Evolutionary conservation across 2,888 invertebrate species (phyloP), one percentile per base, ranked within the genome.

Genomic region (Mimumesa dahlbomi): DNA sequence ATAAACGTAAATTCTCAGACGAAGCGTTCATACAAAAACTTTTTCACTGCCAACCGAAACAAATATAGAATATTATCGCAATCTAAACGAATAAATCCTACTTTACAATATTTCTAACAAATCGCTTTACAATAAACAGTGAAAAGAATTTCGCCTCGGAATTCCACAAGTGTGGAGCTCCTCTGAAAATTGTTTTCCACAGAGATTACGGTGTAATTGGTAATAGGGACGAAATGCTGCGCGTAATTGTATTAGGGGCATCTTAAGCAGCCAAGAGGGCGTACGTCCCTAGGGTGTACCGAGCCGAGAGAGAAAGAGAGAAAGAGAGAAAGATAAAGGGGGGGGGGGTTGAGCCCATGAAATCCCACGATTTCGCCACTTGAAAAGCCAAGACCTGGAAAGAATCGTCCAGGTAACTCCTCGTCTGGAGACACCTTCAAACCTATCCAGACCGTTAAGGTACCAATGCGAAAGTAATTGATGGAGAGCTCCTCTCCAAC

Each of bases 251-350:
- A 77, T 87, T 85, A 85, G 61, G 69, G 67, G 38, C 59, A 82
- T 83, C 77, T 88, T 85, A 82, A 87, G 88, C 84, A 85, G 76
- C 78, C 83, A 88, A 87, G 84, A 86, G 88, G 84, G 84, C 82
- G 87, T 85, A 75, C 72, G 70, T 82, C 72, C 82, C 75, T 63
- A 49, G 64, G 70, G 65, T 59, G 77, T 58, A 31, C 38, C 16
- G 57, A 58, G 66, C 75, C 74, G n/a, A n/a, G n/a, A n/a, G n/a
- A n/a, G n/a, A n/a, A n/a, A n/a, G n/a, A n/a, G n/a, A n/a, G n/a
- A n/a, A n/a, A n/a, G n/a, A n/a, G n/a, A n/a, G n/a, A n/a, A n/a
- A n/a, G n/a, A n/a, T n/a, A n/a, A n/a, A n/a, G n/a, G n/a, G n/a
- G n/a, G n/a, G n/a, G n/a, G n/a, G n/a, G n/a, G 66, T 63, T 62